Evolutionary conservation across 1,140 invertebrate species (phyloP).

Genomic region (Pogonognathellus flavescens): DNA sequence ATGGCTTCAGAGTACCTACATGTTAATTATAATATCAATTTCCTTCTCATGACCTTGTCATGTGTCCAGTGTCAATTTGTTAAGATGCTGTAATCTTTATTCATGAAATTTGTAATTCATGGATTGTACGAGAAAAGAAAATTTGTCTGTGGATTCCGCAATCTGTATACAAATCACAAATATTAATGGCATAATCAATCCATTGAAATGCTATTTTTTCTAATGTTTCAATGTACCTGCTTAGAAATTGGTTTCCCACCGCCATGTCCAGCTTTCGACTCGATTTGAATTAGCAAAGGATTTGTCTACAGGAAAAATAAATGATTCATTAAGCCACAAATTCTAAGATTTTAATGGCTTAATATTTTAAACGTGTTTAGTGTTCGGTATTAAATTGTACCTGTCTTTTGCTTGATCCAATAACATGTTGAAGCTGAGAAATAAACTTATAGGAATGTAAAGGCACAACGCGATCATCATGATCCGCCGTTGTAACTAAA

Average conservation of each 20-base stretch:
- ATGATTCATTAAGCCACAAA: slow-evolving; percentile 41
- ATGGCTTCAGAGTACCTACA: too few species aligned
- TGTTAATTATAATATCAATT: too few species aligned
- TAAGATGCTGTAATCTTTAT: not conserved
- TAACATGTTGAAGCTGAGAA: slow-evolving; percentile 86
- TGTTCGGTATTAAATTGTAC: slow-evolving; percentile 63
- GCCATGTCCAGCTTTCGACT: slow-evolving; percentile 97
- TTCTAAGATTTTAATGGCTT: not conserved
- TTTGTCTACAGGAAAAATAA: slow-evolving; percentile 77
- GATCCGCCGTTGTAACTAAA: slow-evolving; percentile 86
- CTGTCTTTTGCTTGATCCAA: slow-evolving; percentile 76
- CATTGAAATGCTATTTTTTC: too few species aligned
- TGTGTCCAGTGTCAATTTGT: too few species aligned
- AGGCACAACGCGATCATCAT: slow-evolving; percentile 83
- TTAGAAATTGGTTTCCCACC: slow-evolving; percentile 79
- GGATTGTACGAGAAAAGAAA: slow-evolving; percentile 86
- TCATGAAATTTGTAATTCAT: slow-evolving; percentile 71
- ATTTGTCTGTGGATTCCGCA: slow-evolving; percentile 88
- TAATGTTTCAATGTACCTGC: slow-evolving; percentile 42
- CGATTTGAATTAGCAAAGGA: slow-evolving; percentile 89
- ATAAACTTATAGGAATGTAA: slow-evolving; percentile 96
- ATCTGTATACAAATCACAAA: slow-evolving; percentile 79
- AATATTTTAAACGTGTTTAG: not conserved
- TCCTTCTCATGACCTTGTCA: too few species aligned
- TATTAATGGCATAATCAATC: slow-evolving; percentile 66